These are phyloP conservation scores for Desmodus rotundus DNA, from an alignment of 2,113 vertebrate genomes.

Conservation along the genomic window DNA sequence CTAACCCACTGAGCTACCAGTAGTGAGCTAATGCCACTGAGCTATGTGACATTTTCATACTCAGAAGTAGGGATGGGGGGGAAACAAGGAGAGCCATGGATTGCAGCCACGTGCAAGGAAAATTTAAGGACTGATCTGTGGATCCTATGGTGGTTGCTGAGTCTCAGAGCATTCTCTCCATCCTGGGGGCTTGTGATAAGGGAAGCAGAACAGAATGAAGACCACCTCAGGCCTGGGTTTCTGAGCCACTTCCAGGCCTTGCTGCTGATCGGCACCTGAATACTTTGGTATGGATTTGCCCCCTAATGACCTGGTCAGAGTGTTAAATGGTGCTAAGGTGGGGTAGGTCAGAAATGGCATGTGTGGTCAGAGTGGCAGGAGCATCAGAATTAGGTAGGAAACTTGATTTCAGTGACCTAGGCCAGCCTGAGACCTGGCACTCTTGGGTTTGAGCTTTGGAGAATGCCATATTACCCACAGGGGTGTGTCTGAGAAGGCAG, in stretches of 20 bases:
- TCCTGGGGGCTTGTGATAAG: slow-evolving; percentile 57
- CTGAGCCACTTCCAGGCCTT: slow-evolving; percentile 31
- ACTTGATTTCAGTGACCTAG: not conserved
- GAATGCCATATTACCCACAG: not conserved
- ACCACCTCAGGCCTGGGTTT: slow-evolving; percentile 43
- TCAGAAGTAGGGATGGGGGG: not conserved
- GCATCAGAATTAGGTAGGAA: not conserved
- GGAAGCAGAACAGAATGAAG: slow-evolving; percentile 65
- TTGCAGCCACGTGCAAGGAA: not conserved
- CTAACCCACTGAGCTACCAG: too few species aligned
- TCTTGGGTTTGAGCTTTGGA: not conserved
- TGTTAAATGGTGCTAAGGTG: not conserved
- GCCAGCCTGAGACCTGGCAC: not conserved
- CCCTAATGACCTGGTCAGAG: not conserved
- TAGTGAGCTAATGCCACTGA: too few species aligned
- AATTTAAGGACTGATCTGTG: slow-evolving; percentile 34
- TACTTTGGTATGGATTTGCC: not conserved
- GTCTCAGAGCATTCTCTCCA: slow-evolving; percentile 41
- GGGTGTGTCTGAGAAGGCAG: not conserved
- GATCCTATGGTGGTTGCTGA: slow-evolving; percentile 51
- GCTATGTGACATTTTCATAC: not conserved
- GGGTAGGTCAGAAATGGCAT: not conserved
- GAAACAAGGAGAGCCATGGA: not conserved
- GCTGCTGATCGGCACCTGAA: not conserved
- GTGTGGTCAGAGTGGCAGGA: not conserved